phyloP scores from a whole-genome alignment of 2,113 vertebrate species.

The Dendropsophus ebraccatus region DNA sequence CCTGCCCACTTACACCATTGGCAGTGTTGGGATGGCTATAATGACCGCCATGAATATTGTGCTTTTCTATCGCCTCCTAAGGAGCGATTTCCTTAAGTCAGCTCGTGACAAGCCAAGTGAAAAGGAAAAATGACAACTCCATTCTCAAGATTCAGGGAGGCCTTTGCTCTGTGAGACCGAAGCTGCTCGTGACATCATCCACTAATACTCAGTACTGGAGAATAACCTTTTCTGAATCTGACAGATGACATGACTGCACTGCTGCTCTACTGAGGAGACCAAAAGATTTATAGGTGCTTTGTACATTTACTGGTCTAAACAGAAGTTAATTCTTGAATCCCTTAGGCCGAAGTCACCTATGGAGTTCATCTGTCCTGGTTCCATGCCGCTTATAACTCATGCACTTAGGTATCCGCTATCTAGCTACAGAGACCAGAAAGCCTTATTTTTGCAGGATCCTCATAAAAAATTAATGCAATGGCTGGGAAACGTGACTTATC shows the following conservation, averaged over 20 bases:
- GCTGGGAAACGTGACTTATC: not conserved
- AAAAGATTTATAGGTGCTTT: not conserved
- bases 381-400: not conserved
- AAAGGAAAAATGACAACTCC: slow-evolving; percentile 67
- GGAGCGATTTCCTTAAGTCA: slow-evolving; percentile 80
- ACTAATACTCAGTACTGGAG: not conserved
- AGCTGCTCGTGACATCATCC: not conserved
- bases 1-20: slow-evolving; percentile 75
- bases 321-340: not conserved
- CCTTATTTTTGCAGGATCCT: not conserved
- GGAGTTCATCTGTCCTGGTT: not conserved
- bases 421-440: not conserved
- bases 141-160: not conserved
- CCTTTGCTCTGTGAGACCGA: not conserved
- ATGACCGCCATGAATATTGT: slow-evolving; percentile 85
- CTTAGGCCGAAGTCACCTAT: not conserved
- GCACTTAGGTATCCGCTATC: not conserved
- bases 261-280: slow-evolving; percentile 10
- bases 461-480: slow-evolving; percentile 12
- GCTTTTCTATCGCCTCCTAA: slow-evolving; percentile 81
- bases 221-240: not conserved
- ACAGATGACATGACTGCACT: not conserved
- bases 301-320: not conserved
- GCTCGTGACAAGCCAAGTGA: slow-evolving; percentile 68
- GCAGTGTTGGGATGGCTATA: slow-evolving; percentile 83